Evolutionary conservation across 2,888 invertebrate genomes (phyloP), one percentile per base, ranked within the genome.

Genomic region (Luperina nickerlii): DNA sequence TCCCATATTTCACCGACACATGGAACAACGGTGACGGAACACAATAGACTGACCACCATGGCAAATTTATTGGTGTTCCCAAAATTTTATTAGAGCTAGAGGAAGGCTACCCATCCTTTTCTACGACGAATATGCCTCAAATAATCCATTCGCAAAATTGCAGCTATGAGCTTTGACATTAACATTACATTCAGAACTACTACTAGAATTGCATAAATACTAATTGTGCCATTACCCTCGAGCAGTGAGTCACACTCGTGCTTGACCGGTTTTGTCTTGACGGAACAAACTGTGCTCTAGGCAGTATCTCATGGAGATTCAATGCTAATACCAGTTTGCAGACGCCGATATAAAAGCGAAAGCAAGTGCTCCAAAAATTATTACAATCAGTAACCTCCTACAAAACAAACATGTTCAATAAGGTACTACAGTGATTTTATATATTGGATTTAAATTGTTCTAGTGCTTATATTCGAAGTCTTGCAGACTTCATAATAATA

Each of bases 341-440:
- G 85, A 89, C 92, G 86, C 83, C 89, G 83, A 92, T 96, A 96
- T 96, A 96, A 93, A 96, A 96, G 95, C 95, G 92, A 93, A 92
- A 92, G 93, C 91, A 90, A 90, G 88, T 93, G 93, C 91, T 92
- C 91, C 92, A 90, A 94, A 95, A 94, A 93, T 90, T 94, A 96
- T 95, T 94, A 94, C 92, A 92, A 92, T 92, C 91, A 90, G 88
- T 91, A 92, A 90, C 93, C 92, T 91, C 94, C 86, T 89, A 90
- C 94, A 91, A 92, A 89, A 92, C 92, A 93, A 96, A 94, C 95
- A 96, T 96, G 96, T 96, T 93, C 94, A 89, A 95, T 90, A 96
- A 96, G 96, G 95, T 96, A 95, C 91, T 84, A 73, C 67, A 51
- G 68, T 82, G 79, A 82, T 77, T 82, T 79, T 66, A 77, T 77